Percentiles rank a stretch among this genome's conserved stretches.
Evolutionary conservation across 2,797 vertebrate genomes (phyloP).

Genomic region (Coranthus polyacanthus): DNA sequence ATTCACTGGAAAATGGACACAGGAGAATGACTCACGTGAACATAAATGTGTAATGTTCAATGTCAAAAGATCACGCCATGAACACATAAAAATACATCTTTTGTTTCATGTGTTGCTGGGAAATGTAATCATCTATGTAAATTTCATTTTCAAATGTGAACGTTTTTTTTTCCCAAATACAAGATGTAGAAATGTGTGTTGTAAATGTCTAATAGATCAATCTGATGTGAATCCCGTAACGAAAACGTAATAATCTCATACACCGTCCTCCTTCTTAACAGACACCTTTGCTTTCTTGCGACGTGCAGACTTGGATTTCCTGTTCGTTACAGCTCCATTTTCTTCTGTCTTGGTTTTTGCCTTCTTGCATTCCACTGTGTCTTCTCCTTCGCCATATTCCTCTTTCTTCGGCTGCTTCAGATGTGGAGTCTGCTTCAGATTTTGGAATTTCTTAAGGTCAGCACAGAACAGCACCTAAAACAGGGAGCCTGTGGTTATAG

Average conservation of each 20-base stretch:
- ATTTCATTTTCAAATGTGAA: slow-evolving; percentile 14
- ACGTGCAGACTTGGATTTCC: slow-evolving; percentile 21
- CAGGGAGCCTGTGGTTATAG: slow-evolving; percentile 14
- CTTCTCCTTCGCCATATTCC: slow-evolving; percentile 33
- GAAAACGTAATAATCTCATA: slow-evolving; percentile 36
- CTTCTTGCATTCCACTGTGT: slow-evolving; percentile 29
- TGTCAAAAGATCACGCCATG: not conserved
- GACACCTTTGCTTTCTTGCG: slow-evolving; percentile 47
- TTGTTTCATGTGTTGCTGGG: slow-evolving; percentile 8
- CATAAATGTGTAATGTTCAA: not conserved
- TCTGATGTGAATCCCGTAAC: slow-evolving; percentile 14
- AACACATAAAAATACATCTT: slow-evolving; percentile 4
- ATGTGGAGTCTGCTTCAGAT: slow-evolving; percentile 57
- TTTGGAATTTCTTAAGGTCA: slow-evolving; percentile 89
- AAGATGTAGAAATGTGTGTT: not conserved
- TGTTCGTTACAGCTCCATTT: slow-evolving; percentile 18
- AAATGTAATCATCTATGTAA: not conserved
- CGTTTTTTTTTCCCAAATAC: not conserved
- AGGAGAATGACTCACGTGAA: slow-evolving; percentile 10
- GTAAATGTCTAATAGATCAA: not conserved
- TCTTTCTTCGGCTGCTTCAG: slow-evolving; percentile 63
- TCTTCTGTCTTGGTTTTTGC: slow-evolving; percentile 51
- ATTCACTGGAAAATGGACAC: not conserved
- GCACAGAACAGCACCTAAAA: slow-evolving; percentile 94
- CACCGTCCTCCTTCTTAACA: slow-evolving; percentile 49